These are phyloP conservation scores for Drosophila rufa DNA, from an alignment of 1,140 invertebrate species.

Conservation along the genomic window DNA sequence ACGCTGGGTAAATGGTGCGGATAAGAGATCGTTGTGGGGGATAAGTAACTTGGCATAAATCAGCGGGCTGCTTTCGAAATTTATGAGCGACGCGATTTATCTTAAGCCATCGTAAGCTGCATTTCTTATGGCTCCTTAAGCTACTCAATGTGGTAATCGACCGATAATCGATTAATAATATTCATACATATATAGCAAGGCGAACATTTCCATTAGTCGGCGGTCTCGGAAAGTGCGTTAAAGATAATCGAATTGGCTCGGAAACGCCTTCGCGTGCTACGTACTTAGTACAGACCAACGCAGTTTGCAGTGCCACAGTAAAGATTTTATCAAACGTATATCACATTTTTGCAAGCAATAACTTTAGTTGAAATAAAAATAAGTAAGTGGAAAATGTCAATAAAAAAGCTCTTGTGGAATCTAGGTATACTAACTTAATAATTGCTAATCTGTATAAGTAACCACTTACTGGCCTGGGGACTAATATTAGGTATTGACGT, in stretches of 20 bases:
- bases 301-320: background rate
- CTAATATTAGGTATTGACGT: background rate
- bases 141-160: conserved; percentile 27
- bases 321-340: background rate
- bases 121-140: conserved; percentile 2
- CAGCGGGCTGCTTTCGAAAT: conserved; percentile 27
- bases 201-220: conserved; percentile 18
- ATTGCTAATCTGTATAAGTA: background rate
- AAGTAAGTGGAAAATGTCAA: background rate
- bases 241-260: background rate
- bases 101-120: conserved; percentile 12
- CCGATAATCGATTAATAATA: conserved; percentile 15
- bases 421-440: too few species aligned
- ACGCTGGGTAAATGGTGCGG: conserved; percentile 3
- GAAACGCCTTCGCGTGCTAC: background rate
- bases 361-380: background rate
- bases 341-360: background rate
- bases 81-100: conserved; percentile 12
- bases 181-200: background rate
- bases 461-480: background rate
- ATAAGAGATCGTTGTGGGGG: conserved; percentile 1
- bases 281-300: background rate
- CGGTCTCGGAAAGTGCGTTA: background rate
- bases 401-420: background rate
- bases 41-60: conserved; percentile 23